phyloP scores from a whole-genome alignment of 2,797 vertebrate species.

The Anolis apletophallus region DNA sequence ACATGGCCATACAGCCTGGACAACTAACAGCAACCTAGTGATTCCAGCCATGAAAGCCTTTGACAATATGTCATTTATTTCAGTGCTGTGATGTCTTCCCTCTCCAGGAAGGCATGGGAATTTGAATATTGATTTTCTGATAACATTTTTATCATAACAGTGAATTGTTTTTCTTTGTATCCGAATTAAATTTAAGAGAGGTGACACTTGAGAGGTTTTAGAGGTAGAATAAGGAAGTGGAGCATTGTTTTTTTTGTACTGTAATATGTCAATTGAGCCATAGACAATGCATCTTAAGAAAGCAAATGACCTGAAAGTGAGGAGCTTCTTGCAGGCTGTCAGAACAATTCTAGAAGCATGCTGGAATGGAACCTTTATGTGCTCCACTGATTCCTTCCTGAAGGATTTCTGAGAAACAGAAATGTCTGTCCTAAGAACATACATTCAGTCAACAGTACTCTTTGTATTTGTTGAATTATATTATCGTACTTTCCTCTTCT shows the following conservation, averaged over 20 bases:
- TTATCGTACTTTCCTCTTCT: not conserved
- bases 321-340: not conserved
- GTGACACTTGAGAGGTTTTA: not conserved
- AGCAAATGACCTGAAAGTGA: slow-evolving; percentile 9
- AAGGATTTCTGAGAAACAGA: not conserved
- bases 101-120: not conserved
- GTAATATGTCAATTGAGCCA: not conserved
- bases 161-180: not conserved
- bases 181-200: not conserved
- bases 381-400: slow-evolving; percentile 1
- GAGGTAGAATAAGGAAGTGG: not conserved
- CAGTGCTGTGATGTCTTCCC: not conserved
- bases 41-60: too few relatives aligned
- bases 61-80: not conserved
- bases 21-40: too few relatives aligned
- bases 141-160: too few relatives aligned
- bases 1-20: too few relatives aligned
- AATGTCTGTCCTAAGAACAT: not conserved
- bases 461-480: not conserved
- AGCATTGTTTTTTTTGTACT: not conserved
- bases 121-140: not conserved
- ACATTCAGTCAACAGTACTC: not conserved
- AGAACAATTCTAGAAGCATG: not conserved
- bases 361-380: not conserved
- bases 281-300: not conserved